A percentile compares a stretch with the other conserved stretches of the same genome.
These are phyloP conservation scores for Melanostoma mellinum DNA, from an alignment of 2,888 invertebrate species.

Conservation along the genomic window DNA sequence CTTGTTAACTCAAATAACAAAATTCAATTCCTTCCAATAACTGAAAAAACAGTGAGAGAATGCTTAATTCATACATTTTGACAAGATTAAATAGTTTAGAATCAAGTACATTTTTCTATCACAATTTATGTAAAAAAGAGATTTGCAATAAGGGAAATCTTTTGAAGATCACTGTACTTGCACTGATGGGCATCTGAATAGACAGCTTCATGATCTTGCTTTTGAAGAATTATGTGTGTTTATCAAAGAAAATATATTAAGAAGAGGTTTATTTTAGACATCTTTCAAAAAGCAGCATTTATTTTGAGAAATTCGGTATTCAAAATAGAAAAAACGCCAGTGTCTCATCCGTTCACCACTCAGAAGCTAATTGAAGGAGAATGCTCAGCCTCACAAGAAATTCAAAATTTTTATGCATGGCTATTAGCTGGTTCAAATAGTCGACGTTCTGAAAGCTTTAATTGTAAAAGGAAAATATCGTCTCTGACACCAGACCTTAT, in stretches of 20 bases:
- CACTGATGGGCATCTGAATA: neutral
- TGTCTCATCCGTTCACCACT: slow-evolving; percentile 11
- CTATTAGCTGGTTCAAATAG: slow-evolving; percentile 54
- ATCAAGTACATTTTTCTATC: neutral
- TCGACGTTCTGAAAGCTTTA: slow-evolving; percentile 35
- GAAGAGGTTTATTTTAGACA: slow-evolving; percentile 6
- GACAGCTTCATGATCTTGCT: neutral
- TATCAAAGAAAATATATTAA: neutral
- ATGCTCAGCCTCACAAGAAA: slow-evolving; percentile 57
- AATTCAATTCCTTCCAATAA: slow-evolving; percentile 10
- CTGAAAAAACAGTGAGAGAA: neutral
- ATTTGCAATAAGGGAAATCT: slow-evolving; percentile 6
- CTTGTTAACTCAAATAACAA: slow-evolving; percentile 3
- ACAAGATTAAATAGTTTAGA: slow-evolving; percentile 1
- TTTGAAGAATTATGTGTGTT: neutral
- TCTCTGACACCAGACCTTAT: slow-evolving; percentile 72
- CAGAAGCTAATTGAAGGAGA: slow-evolving; percentile 61
- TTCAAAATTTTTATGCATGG: slow-evolving; percentile 50
- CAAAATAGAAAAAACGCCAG: neutral
- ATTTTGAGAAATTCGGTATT: slow-evolving; percentile 4
- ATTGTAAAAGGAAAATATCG: slow-evolving; percentile 38
- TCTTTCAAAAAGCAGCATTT: slow-evolving; percentile 11
- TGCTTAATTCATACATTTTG: neutral
- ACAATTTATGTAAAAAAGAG: slow-evolving; percentile 4
- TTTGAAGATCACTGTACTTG: slow-evolving; percentile 5